phyloP scores from a whole-genome alignment of 2,888 invertebrate species.

The Aphelenchoides bicaudatus region DNA sequence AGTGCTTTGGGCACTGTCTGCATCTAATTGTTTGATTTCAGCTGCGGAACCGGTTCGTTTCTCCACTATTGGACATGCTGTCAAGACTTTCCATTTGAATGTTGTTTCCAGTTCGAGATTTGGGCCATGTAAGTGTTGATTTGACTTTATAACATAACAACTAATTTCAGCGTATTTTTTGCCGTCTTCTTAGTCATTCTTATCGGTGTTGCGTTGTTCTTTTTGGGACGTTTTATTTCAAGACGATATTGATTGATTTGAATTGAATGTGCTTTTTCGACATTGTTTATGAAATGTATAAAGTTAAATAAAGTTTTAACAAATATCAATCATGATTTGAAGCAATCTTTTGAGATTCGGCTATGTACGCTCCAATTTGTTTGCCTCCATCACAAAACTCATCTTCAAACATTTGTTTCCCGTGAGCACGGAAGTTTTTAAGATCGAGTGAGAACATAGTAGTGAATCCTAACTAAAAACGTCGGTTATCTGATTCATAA shows the following conservation, averaged over 20 bases:
- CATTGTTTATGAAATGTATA: neutral
- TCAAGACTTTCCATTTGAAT: conserved; percentile 56
- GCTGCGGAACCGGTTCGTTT: conserved; percentile 54
- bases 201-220: conserved; percentile 25
- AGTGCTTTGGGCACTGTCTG: conserved; percentile 16
- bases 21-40: conserved; percentile 27
- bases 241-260: conserved; percentile 1
- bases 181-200: conserved; percentile 28
- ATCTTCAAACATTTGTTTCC: neutral
- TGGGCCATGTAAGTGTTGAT: conserved; percentile 50
- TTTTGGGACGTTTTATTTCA: conserved; percentile 24
- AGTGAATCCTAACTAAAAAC: neutral
- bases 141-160: conserved; percentile 7
- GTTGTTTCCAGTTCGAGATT: conserved; percentile 56
- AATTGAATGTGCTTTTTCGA: neutral
- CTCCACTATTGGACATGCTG: conserved; percentile 57
- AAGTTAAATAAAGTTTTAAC: neutral
- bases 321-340: too few species aligned
- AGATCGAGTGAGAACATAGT: neutral
- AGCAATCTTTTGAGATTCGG: too few species aligned
- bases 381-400: too few species aligned
- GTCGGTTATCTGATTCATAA: neutral
- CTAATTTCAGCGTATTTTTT: conserved; percentile 29
- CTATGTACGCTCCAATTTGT: too few species aligned
- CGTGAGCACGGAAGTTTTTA: neutral